Percentiles rank a stretch among this genome's conserved stretches.
phyloP scores from a whole-genome alignment of 2,888 invertebrate genomes.

The Drosophila neotestacea region DNA sequence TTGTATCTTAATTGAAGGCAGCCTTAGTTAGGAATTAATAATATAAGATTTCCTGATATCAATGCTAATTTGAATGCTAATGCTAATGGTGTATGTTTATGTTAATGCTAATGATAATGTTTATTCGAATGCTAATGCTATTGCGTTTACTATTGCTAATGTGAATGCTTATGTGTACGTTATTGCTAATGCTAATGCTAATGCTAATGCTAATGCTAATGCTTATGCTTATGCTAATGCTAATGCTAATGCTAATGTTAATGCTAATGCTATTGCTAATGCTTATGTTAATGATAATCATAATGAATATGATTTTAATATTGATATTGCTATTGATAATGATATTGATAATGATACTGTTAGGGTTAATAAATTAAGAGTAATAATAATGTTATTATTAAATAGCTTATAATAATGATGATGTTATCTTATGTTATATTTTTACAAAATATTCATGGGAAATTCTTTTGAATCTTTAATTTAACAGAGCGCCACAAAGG shows the following conservation, averaged over 20 bases:
- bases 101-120: neutral
- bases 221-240: conserved; percentile 3
- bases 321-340: neutral
- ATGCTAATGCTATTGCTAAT: neutral
- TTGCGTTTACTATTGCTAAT: neutral
- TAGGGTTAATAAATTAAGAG: neutral
- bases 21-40: too few species aligned
- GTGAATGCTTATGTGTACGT: too few species aligned
- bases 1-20: neutral
- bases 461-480: neutral
- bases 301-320: too few species aligned
- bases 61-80: conserved; percentile 5
- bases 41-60: neutral
- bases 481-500: neutral
- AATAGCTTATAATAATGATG: too few species aligned
- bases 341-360: neutral
- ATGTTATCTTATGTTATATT: neutral
- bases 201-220: neutral
- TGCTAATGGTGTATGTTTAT: conserved; percentile 2
- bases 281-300: neutral
- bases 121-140: neutral
- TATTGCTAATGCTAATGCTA: too few species aligned
- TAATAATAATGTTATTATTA: neutral
- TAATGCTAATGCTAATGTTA: conserved; percentile 2
- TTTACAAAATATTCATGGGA: neutral